Conservation (phyloP, 2,888 invertebrate genomes). For the Petrolisthes cinctipes region DNA sequence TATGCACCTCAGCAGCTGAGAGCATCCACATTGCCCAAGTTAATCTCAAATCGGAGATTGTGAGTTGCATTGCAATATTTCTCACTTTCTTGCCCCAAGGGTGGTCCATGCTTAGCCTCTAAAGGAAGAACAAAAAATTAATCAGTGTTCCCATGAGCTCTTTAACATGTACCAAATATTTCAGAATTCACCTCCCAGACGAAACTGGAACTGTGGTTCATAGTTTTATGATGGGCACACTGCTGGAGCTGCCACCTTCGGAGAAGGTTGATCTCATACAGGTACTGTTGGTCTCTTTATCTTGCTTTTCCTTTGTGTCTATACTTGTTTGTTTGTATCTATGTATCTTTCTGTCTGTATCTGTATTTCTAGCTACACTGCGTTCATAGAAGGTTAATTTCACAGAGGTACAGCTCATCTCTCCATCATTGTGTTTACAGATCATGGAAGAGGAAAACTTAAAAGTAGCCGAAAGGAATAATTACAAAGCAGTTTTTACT, state of each 20-base stretch:
- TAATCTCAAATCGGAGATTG: too few relatives aligned
- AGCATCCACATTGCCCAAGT: too few relatives aligned
- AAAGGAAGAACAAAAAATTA: neutral
- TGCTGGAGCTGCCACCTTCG: slow-evolving; percentile 76
- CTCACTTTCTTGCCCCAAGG: neutral
- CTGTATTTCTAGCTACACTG: neutral
- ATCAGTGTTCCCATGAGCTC: neutral
- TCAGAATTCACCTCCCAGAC: slow-evolving; percentile 70
- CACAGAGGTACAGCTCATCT: neutral
- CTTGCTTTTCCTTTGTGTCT: neutral
- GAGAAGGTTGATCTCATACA: slow-evolving; percentile 85
- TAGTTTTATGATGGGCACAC: slow-evolving; percentile 90
- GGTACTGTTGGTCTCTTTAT: slow-evolving; percentile 73
- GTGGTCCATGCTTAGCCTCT: neutral
- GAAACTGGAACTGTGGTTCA: slow-evolving; percentile 81
- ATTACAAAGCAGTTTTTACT: slow-evolving; percentile 83
- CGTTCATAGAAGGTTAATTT: neutral
- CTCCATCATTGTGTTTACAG: neutral
- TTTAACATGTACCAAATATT: neutral
- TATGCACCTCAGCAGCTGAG: too few relatives aligned
- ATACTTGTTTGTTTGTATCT: neutral
- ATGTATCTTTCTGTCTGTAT: neutral
- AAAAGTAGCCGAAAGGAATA: slow-evolving; percentile 76
- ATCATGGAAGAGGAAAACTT: slow-evolving; percentile 78
- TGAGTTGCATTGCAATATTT: too few relatives aligned